Evolutionary conservation across 2,888 invertebrate species (phyloP).

Genomic region (Synanthedon myopaeformis): DNA sequence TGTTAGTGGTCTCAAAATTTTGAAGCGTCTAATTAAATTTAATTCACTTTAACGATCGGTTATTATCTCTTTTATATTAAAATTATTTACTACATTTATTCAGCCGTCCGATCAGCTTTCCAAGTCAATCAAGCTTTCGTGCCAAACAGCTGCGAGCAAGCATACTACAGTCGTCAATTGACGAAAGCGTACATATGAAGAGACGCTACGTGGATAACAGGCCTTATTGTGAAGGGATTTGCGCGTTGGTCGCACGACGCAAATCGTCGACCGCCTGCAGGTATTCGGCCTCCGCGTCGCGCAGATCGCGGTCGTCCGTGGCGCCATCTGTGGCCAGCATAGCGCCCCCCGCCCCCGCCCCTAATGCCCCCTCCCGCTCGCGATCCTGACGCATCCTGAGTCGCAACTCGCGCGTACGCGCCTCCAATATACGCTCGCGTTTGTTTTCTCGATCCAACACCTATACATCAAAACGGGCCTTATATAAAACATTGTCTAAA

Average conservation of each 20-base stretch:
- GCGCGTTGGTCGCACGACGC: conserved; percentile 3
- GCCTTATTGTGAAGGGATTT: not conserved
- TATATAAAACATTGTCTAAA: conserved; percentile 2
- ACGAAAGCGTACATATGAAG: too few species aligned
- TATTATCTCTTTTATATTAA: too few species aligned
- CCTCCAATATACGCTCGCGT: conserved; percentile 91
- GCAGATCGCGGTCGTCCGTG: conserved; percentile 40
- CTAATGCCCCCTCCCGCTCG: conserved; percentile 19
- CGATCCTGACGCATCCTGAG: conserved; percentile 68
- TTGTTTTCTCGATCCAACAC: conserved; percentile 91
- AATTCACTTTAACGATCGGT: too few species aligned
- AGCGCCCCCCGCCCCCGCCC: conserved; percentile 15
- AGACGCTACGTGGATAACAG: too few species aligned
- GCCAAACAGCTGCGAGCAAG: too few species aligned
- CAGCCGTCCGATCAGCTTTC: too few species aligned
- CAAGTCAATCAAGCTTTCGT: too few species aligned
- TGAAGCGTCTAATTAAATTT: too few species aligned
- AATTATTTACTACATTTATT: too few species aligned
- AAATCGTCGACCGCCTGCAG: conserved; percentile 37
- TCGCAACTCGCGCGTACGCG: conserved; percentile 85
- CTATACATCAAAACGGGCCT: conserved; percentile 39
- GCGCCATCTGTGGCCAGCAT: conserved; percentile 19
- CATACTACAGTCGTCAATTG: too few species aligned
- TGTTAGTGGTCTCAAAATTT: too few species aligned
- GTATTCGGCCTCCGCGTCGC: conserved; percentile 53